phyloP scores from a whole-genome alignment of 2,113 vertebrate genomes.

The Typhlomys cinereus region DNA sequence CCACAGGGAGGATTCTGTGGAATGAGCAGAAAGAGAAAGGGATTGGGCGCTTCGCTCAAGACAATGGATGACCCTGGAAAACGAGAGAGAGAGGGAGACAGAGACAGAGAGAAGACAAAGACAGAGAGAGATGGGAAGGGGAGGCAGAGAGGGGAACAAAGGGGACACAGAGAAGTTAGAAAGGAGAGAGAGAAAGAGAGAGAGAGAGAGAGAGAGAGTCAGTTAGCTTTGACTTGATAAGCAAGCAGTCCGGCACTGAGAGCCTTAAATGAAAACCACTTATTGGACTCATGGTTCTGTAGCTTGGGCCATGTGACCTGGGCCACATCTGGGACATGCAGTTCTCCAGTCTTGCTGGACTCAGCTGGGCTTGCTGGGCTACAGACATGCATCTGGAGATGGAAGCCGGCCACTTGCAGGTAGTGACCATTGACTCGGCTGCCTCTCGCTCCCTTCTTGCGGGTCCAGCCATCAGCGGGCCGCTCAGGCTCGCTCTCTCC shows the following conservation, averaged over 20 bases:
- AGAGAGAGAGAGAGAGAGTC: not conserved
- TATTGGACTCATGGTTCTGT: not conserved
- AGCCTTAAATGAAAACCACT: not conserved
- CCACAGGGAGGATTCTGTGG: not conserved
- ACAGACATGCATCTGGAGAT: not conserved
- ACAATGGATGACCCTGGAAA: not conserved
- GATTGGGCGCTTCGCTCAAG: not conserved
- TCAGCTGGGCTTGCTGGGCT: not conserved
- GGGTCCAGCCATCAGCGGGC: not conserved
- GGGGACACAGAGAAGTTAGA: no score
- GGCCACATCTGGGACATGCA: not conserved
- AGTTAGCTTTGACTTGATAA: not conserved
- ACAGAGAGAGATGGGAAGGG: accelerated
- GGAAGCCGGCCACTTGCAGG: no score
- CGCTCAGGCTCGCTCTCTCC: no score
- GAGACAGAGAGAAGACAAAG: not conserved
- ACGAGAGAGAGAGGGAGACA: accelerated
- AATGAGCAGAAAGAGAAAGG: not conserved
- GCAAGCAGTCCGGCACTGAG: not conserved
- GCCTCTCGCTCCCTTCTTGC: not conserved
- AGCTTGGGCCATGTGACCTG: not conserved
- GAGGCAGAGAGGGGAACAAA: not conserved
- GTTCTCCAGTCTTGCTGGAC: not conserved
- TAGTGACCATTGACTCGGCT: not conserved
- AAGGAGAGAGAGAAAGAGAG: accelerated